Percentiles rank a stretch among this genome's conserved stretches.
phyloP scores from a whole-genome alignment of 1,140 invertebrate species.

The Acromyrmex echinatior region DNA sequence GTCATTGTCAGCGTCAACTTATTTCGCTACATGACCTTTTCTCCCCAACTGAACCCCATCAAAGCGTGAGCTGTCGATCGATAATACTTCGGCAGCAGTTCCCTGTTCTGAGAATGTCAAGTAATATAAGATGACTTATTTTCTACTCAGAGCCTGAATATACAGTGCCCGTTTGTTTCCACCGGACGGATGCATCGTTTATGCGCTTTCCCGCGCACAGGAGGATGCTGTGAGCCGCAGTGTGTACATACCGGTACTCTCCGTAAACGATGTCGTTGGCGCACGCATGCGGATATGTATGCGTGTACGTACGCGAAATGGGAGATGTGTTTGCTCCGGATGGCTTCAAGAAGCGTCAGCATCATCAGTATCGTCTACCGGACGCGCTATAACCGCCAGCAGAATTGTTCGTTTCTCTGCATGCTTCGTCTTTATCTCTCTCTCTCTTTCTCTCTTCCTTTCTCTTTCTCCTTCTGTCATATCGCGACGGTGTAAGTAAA shows the following conservation, averaged over 20 bases:
- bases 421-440: neutral
- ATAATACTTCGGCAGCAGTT: neutral
- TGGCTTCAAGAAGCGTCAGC: constrained; percentile 31
- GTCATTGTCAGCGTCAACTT: neutral
- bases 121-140: constrained; percentile 45
- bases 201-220: constrained; percentile 7
- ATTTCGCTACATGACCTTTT: constrained; percentile 18
- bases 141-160: neutral
- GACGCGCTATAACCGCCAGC: constrained; percentile 60
- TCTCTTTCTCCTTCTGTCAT: neutral
- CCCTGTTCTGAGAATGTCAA: neutral
- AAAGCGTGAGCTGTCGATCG: neutral
- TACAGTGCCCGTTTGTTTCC: neutral
- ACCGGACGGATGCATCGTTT: constrained; percentile 24
- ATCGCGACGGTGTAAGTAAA: constrained; percentile 64
- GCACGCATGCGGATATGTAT: neutral
- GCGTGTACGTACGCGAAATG: constrained; percentile 23
- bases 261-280: constrained; percentile 24
- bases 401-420: constrained; percentile 51
- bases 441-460: neutral
- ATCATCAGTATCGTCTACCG: constrained; percentile 44
- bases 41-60: constrained; percentile 11
- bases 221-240: neutral
- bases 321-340: constrained; percentile 36
- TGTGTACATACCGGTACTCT: constrained; percentile 33